Evolutionary conservation across 2,113 vertebrate species (phyloP), one percentile per base, ranked within the genome.

Genomic region (Sinocyclocheilus grahami): DNA sequence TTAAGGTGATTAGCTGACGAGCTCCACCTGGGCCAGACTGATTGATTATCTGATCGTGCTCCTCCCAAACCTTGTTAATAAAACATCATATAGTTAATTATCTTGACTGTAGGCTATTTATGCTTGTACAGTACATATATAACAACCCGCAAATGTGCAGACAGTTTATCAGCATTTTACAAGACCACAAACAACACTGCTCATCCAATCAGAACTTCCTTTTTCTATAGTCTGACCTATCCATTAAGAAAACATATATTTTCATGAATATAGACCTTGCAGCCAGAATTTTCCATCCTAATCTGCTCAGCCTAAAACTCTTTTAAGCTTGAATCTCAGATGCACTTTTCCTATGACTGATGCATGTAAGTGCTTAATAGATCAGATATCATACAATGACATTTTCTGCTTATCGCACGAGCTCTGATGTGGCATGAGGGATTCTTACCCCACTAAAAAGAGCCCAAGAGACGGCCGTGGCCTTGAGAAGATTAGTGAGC

Each of bases 331-430:
- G 78, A 62, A 39, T 58, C 27, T 79, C 53, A 20, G 51, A 83
- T 13, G 18, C 9, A 84, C 55, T 53, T 27, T 14, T 18, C 33
- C 22, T 60, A 18, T 71, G 42, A 78, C 10, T 48, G 60, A 62
- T 1, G n/a, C 30, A 22, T 51, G 24, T 63, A 53, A 84, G 27
- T 77, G 9, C 67, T n/a, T 48, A 10, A 69, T 37, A 69, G 69
- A 71, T 83, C 65, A 69, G 16, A 74, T 63, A 58, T n/a, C 30
- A 80, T 20, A 5, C 27, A 55, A 18, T 60, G 65, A 74, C 33
- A 27, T 27, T 71, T 42, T 81, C 13, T 58, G 27, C 65, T 72
- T 83, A 83, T 83, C 67, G 33, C 48, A 83, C 9, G 5, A 30
- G 6, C 46, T 75, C 20, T 13, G 63, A 67, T 37, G 77, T 42